These are phyloP conservation scores for Nomada goodeniana DNA, from an alignment of 2,888 invertebrate species.

Conservation along the genomic window DNA sequence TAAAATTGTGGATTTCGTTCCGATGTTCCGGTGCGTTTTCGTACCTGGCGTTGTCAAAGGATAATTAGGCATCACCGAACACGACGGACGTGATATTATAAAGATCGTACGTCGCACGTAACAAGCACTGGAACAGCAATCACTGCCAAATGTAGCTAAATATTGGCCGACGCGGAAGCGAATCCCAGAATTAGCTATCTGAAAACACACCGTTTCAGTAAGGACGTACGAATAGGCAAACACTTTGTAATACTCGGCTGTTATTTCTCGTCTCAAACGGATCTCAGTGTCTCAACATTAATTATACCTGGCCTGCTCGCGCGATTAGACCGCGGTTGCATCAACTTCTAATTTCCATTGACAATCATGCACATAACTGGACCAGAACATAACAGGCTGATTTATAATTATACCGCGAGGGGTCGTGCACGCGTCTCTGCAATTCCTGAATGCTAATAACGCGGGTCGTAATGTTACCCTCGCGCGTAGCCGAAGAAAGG, in stretches of 20 bases:
- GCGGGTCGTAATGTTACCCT: too few relatives aligned
- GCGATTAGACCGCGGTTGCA: neutral
- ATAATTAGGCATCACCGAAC: conserved; percentile 3
- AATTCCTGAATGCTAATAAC: neutral
- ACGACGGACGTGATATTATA: neutral
- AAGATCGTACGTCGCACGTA: neutral
- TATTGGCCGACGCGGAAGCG: conserved; percentile 11
- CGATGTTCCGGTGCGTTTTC: conserved; percentile 11
- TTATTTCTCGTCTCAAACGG: too few relatives aligned
- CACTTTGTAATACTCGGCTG: too few relatives aligned
- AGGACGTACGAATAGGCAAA: too few relatives aligned
- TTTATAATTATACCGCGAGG: neutral
- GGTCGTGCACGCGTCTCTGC: neutral
- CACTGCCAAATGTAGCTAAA: neutral
- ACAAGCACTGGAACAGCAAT: conserved; percentile 12
- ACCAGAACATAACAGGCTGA: neutral
- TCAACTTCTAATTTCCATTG: neutral
- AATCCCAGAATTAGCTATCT: neutral
- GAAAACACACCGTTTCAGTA: neutral
- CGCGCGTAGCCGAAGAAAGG: too few relatives aligned
- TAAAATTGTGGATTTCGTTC: neutral
- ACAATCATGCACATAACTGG: neutral
- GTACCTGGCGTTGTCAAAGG: neutral
- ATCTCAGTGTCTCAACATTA: neutral
- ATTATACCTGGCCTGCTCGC: neutral